A percentile compares a stretch with the other conserved stretches of the same genome.
phyloP scores from a whole-genome alignment of 1,140 invertebrate species.

The Cryptotermes secundus region DNA sequence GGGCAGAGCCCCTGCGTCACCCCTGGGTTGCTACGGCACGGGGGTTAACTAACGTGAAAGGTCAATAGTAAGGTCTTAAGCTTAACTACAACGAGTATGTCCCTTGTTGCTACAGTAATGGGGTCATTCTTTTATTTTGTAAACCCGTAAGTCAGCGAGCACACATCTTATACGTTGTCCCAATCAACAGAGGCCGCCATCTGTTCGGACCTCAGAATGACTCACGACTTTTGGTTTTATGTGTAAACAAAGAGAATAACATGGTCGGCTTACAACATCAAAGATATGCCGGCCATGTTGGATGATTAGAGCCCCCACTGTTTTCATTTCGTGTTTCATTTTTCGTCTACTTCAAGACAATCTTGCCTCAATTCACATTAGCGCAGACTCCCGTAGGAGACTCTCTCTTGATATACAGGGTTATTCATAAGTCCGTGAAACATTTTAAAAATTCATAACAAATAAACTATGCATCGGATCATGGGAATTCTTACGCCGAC shows the following conservation, averaged over 20 bases:
- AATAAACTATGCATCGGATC: too few relatives aligned
- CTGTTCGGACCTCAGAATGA: not conserved
- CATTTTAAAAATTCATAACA: too few relatives aligned
- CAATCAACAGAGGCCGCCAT: not conserved
- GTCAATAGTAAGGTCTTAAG: not conserved
- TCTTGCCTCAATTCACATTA: too few relatives aligned
- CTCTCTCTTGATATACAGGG: too few relatives aligned
- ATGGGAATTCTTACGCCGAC: too few relatives aligned
- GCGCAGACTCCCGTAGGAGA: too few relatives aligned
- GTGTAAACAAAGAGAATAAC: not conserved
- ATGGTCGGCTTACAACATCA: not conserved
- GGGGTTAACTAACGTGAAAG: constrained; percentile 18
- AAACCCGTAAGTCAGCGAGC: not conserved
- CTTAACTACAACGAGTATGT: not conserved
- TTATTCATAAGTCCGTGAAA: too few relatives aligned
- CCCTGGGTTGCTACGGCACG: not conserved
- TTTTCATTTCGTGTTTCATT: not conserved
- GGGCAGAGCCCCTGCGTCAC: not conserved
- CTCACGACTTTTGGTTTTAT: not conserved
- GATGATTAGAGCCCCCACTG: not conserved
- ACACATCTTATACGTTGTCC: not conserved
- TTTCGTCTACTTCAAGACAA: not conserved
- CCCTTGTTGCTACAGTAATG: not conserved
- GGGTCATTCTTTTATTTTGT: constrained; percentile 6
- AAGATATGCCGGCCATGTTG: not conserved